phyloP scores from a whole-genome alignment of 2,888 invertebrate genomes.

The Seladonia tumulorum region DNA sequence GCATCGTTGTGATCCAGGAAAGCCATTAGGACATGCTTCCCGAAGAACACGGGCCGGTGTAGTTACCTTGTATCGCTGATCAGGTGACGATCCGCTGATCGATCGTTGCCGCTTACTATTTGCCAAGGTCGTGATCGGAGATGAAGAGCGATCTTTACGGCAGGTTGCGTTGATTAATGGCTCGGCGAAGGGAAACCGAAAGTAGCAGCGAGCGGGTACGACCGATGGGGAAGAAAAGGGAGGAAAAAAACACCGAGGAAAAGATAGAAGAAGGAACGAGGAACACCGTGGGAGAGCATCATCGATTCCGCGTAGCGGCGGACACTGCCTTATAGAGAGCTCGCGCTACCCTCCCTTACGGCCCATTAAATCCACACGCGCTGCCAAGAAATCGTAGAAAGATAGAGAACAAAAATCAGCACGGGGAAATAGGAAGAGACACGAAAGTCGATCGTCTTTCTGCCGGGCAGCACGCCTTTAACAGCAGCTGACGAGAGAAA shows the following conservation, averaged over 20 bases:
- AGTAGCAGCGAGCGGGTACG: not conserved
- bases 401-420: constrained; percentile 30
- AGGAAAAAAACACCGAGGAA: not conserved
- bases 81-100: constrained; percentile 52
- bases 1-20: constrained; percentile 16
- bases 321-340: constrained; percentile 56
- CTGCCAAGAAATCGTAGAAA: constrained; percentile 63
- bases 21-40: constrained; percentile 36
- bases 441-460: constrained; percentile 35
- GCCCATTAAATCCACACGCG: constrained; percentile 63
- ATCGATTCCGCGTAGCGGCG: constrained; percentile 57
- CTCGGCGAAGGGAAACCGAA: constrained; percentile 15
- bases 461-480: not conserved
- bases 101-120: constrained; percentile 34
- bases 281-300: constrained; percentile 48
- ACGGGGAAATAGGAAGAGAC: constrained; percentile 14
- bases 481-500: not conserved
- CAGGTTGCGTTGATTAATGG: constrained; percentile 55
- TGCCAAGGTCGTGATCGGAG: constrained; percentile 46
- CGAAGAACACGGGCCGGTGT: not conserved
- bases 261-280: not conserved
- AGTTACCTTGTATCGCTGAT: constrained; percentile 39
- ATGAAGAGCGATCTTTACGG: constrained; percentile 51
- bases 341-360: constrained; percentile 58
- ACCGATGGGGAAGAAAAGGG: not conserved